Base-by-base conservation (phyloP, 2,797 vertebrate genomes). In the Botia kubotai region DNA sequence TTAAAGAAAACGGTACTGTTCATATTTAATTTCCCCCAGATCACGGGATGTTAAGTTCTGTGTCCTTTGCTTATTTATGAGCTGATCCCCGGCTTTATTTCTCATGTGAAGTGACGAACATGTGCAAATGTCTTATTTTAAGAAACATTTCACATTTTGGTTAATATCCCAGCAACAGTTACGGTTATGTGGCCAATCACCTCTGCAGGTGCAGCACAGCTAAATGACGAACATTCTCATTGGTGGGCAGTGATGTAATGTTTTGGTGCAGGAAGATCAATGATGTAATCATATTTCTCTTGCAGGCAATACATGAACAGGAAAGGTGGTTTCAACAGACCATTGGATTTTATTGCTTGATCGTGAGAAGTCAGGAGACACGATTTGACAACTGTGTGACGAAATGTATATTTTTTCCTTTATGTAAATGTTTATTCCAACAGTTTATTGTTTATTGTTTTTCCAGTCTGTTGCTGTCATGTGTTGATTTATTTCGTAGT, bases 311-410 rank as follows among this genome's bases (percentile, higher is more conserved):
- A 98, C 91, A 98, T 98, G 97, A 98, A 98, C 95, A 94, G 97
- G 76, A 98, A 99, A 93, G 97, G 97, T 86, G 97, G 97, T 83
- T 99, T 99, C 93, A 99, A 99, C 95, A 96, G 97, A 91, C 98
- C 97, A 6, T 91, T 99, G 94, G 98, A 99, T 91, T 99, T 99
- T 90, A 97, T 99, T 26, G 98, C 97, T 19, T 99, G 91, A 97
- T 52, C 2, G 17, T 8, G 36, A 52, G 17, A 79, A 48, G 57
- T 11, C 0, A 17, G 21, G 1, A 23, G 13, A 8, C 0, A 36
- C 1, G 52, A 60, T 67, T 69, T 10, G 39, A 26, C 2, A 26
- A 57, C 43, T 75, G 17, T 50, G 4, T 39, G 23, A 72, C 23
- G 1, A 82, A 58, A 60, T 13, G 1, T 60, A 2, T 23, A 29